Evolutionary conservation across 2,888 invertebrate genomes (phyloP).

Genomic region (Lepidocyrtoides sp.): DNA sequence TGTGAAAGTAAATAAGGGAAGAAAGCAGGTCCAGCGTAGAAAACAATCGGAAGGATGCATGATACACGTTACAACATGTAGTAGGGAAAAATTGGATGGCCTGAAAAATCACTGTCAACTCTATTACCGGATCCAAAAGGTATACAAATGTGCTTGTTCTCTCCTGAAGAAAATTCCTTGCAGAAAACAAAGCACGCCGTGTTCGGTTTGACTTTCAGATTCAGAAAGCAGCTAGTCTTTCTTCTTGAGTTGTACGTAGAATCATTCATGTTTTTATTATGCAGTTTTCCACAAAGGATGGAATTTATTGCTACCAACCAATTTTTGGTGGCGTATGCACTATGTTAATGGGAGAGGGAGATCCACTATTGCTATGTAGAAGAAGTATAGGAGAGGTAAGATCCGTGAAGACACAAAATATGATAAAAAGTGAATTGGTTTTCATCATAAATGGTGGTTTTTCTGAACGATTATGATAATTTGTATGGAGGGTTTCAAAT

Average conservation of each 20-base stretch:
- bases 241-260: background rate
- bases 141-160: background rate
- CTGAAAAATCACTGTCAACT: background rate
- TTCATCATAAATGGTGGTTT: too few relatives aligned
- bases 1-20: constrained; percentile 55
- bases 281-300: background rate
- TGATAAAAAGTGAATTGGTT: too few relatives aligned
- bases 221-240: constrained; percentile 31
- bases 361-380: too few relatives aligned
- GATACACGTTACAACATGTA: too few relatives aligned
- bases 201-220: constrained; percentile 27
- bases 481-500: too few relatives aligned
- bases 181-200: background rate
- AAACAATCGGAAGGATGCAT: background rate
- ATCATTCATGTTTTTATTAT: background rate
- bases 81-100: background rate
- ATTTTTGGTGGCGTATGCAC: too few relatives aligned
- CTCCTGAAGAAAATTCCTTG: background rate
- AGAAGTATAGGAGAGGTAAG: too few relatives aligned
- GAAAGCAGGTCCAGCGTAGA: background rate
- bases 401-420: too few relatives aligned
- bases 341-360: too few relatives aligned
- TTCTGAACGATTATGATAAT: too few relatives aligned
- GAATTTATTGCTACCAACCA: background rate
- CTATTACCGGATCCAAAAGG: too few relatives aligned